Evolutionary conservation across 2,113 vertebrate species (phyloP).

Genomic region (Oxygymnocypris stewartii): DNA sequence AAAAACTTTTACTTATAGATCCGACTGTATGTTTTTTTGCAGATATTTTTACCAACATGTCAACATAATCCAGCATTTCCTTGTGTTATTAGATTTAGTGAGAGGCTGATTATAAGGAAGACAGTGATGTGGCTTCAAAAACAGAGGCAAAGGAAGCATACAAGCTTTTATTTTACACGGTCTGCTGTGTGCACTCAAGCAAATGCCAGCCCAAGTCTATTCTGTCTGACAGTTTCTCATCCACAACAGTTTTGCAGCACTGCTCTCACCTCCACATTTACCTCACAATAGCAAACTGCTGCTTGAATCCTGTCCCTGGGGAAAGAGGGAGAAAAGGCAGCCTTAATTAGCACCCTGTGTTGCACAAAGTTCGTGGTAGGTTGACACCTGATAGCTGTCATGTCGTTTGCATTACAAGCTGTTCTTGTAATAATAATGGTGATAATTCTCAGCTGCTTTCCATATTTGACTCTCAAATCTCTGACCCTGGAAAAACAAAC

Average conservation of each 20-base stretch:
- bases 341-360: background rate
- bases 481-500: background rate
- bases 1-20: background rate
- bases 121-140: background rate
- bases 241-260: background rate
- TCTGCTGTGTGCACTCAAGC: constrained; percentile 5
- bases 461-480: background rate
- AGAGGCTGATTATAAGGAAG: background rate
- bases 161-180: background rate
- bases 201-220: background rate
- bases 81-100: background rate
- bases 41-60: background rate
- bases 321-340: background rate
- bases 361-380: background rate
- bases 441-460: background rate
- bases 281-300: background rate
- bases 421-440: constrained; percentile 1
- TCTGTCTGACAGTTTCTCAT: background rate
- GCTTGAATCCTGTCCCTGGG: background rate
- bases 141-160: background rate
- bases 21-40: background rate
- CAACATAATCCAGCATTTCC: background rate
- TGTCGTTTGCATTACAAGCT: constrained; percentile 7
- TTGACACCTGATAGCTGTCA: constrained; percentile 13
- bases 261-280: constrained; percentile 1